These are phyloP conservation scores for Ophthalmolycus amberensis DNA, from an alignment of 2,113 vertebrate genomes.

Conservation along the genomic window DNA sequence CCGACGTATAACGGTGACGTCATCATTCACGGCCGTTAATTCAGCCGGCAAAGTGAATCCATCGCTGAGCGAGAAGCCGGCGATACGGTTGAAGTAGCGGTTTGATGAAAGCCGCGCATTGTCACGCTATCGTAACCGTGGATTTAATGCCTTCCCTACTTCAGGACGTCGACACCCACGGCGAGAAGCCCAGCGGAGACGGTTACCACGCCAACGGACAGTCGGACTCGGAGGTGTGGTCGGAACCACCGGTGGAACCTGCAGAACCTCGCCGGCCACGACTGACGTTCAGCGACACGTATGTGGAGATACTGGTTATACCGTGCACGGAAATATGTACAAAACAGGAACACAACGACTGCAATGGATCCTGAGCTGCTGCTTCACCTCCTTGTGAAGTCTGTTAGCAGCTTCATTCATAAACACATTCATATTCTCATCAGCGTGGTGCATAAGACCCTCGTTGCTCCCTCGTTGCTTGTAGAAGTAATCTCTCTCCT, in stretches of 20 bases:
- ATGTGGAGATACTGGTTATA: slow-evolving; percentile 70
- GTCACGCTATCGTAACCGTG: neutral
- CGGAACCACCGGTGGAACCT: slow-evolving; percentile 85
- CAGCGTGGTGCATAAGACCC: neutral
- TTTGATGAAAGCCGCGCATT: slow-evolving; percentile 10
- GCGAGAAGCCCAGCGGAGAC: slow-evolving; percentile 81
- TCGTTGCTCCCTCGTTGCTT: neutral
- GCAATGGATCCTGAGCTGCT: too few species aligned
- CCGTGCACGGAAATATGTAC: neutral
- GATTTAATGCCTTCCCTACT: neutral
- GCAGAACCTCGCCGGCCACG: slow-evolving; percentile 89
- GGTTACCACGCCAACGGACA: slow-evolving; percentile 89
- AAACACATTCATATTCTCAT: neutral
- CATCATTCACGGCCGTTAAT: neutral
- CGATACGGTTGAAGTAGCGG: neutral
- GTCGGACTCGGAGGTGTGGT: slow-evolving; percentile 89
- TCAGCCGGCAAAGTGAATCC: neutral
- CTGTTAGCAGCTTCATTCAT: neutral
- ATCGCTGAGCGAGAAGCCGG: neutral
- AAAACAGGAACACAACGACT: neutral
- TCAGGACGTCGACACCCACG: slow-evolving; percentile 86
- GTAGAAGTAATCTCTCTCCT: neutral
- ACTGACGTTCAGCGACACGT: slow-evolving; percentile 94
- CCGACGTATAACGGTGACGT: neutral
- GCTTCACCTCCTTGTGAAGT: neutral